Percentiles rank a stretch among this genome's conserved stretches.
These are phyloP conservation scores for Monopterus albus DNA, from an alignment of 2,113 vertebrate species.

Conservation along the genomic window DNA sequence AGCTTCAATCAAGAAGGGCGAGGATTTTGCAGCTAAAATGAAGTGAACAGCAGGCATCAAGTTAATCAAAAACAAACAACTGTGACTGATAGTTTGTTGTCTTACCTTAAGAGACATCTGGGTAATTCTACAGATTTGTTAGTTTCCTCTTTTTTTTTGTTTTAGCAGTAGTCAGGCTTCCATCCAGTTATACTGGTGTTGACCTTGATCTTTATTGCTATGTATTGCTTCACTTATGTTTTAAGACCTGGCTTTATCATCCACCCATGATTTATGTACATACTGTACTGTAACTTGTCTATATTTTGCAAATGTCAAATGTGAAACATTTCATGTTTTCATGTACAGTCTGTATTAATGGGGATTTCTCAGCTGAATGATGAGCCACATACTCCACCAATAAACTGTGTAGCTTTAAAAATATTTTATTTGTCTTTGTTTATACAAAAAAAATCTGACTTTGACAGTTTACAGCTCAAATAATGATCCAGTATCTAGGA, in stretches of 20 bases:
- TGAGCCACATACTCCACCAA: constrained; percentile 72
- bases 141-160: constrained; percentile 58
- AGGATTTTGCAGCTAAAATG: constrained; percentile 92
- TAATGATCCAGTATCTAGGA: background rate
- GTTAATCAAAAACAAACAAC: background rate
- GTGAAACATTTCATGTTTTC: constrained; percentile 49
- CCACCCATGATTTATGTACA: constrained; percentile 35
- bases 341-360: constrained; percentile 39
- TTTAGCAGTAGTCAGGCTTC: constrained; percentile 29
- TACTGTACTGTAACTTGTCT: constrained; percentile 55
- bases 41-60: constrained; percentile 81
- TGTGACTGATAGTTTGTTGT: constrained; percentile 62
- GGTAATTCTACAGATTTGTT: constrained; percentile 48
- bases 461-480: background rate
- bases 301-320: constrained; percentile 54
- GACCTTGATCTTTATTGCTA: background rate
- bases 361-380: constrained; percentile 40
- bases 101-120: constrained; percentile 53
- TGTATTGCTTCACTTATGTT: background rate
- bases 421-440: constrained; percentile 5
- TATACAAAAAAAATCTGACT: background rate
- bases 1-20: constrained; percentile 96
- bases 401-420: constrained; percentile 69
- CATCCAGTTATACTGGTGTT: constrained; percentile 23
- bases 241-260: constrained; percentile 36